Conservation (phyloP, 2,888 invertebrate species). For the Chrysotoxum bicinctum region DNA sequence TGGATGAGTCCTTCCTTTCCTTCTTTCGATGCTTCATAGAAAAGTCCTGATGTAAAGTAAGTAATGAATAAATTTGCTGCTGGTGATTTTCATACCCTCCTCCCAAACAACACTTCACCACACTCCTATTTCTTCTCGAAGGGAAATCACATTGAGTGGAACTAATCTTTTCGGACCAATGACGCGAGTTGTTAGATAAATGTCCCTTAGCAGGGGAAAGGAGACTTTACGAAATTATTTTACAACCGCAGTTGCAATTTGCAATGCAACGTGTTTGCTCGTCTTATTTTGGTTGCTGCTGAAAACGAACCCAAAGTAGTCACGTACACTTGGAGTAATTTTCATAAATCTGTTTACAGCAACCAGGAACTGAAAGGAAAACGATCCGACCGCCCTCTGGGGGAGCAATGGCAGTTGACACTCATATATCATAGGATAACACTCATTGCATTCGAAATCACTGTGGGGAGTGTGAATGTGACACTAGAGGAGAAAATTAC, state of each 20-base stretch:
- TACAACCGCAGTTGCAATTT: conserved; percentile 68
- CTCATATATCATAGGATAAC: conserved; percentile 71
- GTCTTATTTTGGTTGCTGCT: conserved; percentile 1
- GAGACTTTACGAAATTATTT: conserved; percentile 61
- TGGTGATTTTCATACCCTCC: conserved; percentile 29
- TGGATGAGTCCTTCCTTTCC: conserved; percentile 51
- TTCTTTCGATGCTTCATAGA: neutral
- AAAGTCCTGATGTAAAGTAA: conserved; percentile 56
- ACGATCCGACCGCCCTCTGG: conserved; percentile 8
- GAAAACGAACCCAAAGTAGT: conserved; percentile 35
- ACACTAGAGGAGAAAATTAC: conserved; percentile 61
- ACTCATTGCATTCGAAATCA: conserved; percentile 71
- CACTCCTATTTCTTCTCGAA: neutral
- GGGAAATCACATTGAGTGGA: conserved; percentile 57
- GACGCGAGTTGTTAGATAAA: conserved; percentile 64
- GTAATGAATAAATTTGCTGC: conserved; percentile 71
- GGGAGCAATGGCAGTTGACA: conserved; percentile 32
- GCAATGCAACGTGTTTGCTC: conserved; percentile 46
- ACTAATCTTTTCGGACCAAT: conserved; percentile 69
- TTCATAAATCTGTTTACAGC: conserved; percentile 73
- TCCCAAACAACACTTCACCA: neutral
- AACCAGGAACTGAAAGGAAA: conserved; percentile 30
- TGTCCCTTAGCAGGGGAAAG: conserved; percentile 41
- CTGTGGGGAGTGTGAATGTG: conserved; percentile 31
- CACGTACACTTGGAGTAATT: conserved; percentile 67